A percentile compares a stretch with the other conserved stretches of the same genome.
Evolutionary conservation across 1,140 invertebrate species (phyloP).

Genomic region (Saccostrea echinata): DNA sequence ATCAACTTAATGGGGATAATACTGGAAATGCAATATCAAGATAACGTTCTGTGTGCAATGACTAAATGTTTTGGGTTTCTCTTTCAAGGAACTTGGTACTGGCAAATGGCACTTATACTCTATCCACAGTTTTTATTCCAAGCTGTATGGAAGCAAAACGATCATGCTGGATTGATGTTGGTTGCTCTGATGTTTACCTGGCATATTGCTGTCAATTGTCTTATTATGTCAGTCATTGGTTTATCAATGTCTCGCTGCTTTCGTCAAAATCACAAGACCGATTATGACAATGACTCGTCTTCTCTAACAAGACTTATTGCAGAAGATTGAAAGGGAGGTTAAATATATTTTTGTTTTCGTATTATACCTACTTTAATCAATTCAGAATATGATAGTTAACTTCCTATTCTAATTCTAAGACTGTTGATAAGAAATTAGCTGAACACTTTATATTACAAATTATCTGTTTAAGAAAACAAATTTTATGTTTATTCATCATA

Average conservation of each 20-base stretch:
- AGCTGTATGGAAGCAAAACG: neutral
- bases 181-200: neutral
- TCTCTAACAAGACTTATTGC: neutral
- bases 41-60: neutral
- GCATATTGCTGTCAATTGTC: neutral
- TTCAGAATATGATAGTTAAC: too few species aligned
- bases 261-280: neutral
- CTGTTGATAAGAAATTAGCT: too few species aligned
- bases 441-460: too few species aligned
- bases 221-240: neutral
- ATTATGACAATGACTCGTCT: neutral
- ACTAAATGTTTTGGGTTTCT: neutral
- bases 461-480: too few species aligned
- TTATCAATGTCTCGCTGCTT: neutral
- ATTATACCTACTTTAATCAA: too few species aligned
- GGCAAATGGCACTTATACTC: neutral
- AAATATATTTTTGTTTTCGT: neutral
- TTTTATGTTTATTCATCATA: too few species aligned
- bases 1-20: neutral
- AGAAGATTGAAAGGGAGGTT: neutral
- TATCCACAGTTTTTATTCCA: neutral
- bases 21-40: neutral
- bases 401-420: too few species aligned
- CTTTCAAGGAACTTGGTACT: slow-evolving; percentile 6
- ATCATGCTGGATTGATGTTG: neutral